Evolutionary conservation across 2,797 vertebrate species (phyloP), one percentile per base, ranked within the genome.

Genomic region (Sebastes oblongus): DNA sequence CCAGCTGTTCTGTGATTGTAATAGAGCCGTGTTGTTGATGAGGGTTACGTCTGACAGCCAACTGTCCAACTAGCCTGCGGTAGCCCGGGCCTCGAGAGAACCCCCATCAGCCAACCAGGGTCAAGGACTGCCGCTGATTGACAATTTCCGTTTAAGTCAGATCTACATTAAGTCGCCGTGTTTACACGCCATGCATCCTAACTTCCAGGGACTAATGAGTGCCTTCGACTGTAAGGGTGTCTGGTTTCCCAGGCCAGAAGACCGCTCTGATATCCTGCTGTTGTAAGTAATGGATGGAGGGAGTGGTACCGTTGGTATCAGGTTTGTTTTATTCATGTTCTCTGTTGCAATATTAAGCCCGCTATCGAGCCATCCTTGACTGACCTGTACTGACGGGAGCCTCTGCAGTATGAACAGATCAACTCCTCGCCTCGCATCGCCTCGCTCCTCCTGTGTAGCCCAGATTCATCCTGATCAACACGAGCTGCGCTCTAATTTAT

Each of bases 291-390:
- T 89, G 85, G 87, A 90, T 86, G 81, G 82, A 84, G 79, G 86
- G 85, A 82, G 85, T 64, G 83, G 83, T 90, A 55, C 83, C 81
- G 88, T 90, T 24, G 46, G 88, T 90, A 91, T 92, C 89, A 79
- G 83, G 86, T 91, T 93, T 92, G 87, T 92, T 94, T 94, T 93
- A 94, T 93, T 94, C 89, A 93, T 93, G 86, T 78, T 91, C 90
- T 89, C 89, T 80, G 82, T 88, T 93, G 92, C 93, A 93, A 93
- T 93, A 93, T 93, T 94, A 93, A 94, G 88, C 88, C 90, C 5
- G 69, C 78, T 87, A 93, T 93, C 72, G 89, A 94, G 88, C 88
- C 91, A 92, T 92, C 93, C 93, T 92, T 85, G 88, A 86, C 89
- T 92, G 91, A 93, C 93, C 92, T 72, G 74, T 73, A 14, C 84